phyloP scores from a whole-genome alignment of 2,797 vertebrate genomes.

The Psittacula derbiana region DNA sequence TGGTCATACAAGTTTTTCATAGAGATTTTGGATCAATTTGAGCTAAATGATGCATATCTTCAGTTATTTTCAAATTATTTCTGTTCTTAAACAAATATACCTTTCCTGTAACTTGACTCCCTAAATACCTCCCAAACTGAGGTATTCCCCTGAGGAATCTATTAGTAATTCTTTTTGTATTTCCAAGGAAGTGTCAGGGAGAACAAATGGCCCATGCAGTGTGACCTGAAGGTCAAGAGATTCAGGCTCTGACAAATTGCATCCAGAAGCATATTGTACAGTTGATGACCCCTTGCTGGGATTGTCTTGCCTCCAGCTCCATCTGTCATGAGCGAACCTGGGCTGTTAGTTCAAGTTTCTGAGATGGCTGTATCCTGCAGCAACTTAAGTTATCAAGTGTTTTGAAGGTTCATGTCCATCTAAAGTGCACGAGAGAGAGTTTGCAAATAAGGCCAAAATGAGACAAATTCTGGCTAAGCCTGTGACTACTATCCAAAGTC shows the following conservation, averaged over 20 bases:
- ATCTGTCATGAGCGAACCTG: background rate
- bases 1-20: background rate
- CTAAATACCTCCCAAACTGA: background rate
- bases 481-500: background rate
- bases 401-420: background rate
- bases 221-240: slow-evolving; percentile 13
- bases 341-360: background rate
- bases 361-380: background rate
- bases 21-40: background rate
- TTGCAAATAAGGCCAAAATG: background rate
- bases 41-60: background rate
- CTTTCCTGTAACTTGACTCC: background rate
- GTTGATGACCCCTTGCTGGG: background rate
- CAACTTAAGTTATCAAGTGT: background rate
- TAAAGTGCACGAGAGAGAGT: background rate
- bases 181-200: slow-evolving; percentile 29
- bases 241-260: background rate
- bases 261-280: background rate
- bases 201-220: slow-evolving; percentile 9
- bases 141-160: background rate
- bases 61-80: slow-evolving; percentile 13
- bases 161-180: slow-evolving; percentile 6
- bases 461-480: background rate
- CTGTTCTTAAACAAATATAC: background rate
- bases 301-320: background rate